Conservation (phyloP, 2,797 vertebrate genomes). For the Emys orbicularis region DNA sequence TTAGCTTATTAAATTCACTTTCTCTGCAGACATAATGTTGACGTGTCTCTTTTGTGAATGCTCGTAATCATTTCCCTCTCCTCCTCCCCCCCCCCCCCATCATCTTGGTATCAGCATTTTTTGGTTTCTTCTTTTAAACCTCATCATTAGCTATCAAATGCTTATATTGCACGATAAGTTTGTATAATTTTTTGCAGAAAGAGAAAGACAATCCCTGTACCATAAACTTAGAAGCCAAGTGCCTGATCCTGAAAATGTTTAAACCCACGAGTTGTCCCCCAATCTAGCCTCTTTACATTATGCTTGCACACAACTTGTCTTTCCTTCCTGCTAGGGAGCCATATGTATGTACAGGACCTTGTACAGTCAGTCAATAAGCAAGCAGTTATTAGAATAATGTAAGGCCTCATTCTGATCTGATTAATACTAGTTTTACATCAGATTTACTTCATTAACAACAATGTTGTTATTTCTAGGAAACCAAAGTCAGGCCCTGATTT, state of each 20-base stretch:
- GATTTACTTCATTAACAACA: constrained; percentile 2
- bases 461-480: not conserved
- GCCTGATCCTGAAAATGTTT: not conserved
- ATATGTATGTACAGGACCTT: constrained; percentile 17
- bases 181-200: not conserved
- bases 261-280: not conserved
- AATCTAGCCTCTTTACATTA: not conserved
- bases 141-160: not conserved
- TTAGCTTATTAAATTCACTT: not conserved
- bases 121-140: not conserved
- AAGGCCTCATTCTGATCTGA: constrained; percentile 13
- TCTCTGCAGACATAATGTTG: not conserved
- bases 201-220: fast-evolving
- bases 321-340: not conserved
- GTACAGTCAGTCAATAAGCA: not conserved
- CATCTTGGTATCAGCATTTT: not conserved
- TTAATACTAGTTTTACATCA: not conserved
- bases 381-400: not conserved
- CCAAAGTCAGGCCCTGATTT: not conserved
- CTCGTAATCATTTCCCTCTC: fast-evolving
- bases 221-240: not conserved
- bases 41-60: fast-evolving
- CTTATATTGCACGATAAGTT: not conserved
- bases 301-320: not conserved
- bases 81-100: not conserved